These are phyloP conservation scores for Cairina moschata DNA, from an alignment of 2,113 vertebrate species.

Conservation along the genomic window DNA sequence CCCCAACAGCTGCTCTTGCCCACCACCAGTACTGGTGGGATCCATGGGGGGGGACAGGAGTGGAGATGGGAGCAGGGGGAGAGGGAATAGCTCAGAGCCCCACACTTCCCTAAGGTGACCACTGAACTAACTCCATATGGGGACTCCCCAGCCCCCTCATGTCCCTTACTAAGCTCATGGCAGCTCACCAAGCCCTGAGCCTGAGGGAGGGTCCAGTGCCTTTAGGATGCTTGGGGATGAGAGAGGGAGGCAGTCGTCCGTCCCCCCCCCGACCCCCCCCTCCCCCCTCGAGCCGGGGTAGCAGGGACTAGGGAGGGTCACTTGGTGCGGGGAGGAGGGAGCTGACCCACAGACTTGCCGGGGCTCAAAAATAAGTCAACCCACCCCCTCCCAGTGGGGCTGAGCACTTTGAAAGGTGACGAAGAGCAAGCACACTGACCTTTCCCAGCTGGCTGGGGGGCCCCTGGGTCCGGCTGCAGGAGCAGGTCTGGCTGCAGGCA, in stretches of 20 bases:
- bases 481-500: background rate
- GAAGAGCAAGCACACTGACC: background rate
- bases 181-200: background rate
- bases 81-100: background rate
- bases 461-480: background rate
- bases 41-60: too few relatives aligned
- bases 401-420: accelerated
- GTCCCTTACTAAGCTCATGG: too few relatives aligned
- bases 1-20: accelerated
- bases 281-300: too few relatives aligned
- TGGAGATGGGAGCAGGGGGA: accelerated
- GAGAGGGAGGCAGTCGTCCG: background rate
- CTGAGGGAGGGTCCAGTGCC: accelerated
- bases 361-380: background rate
- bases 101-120: too few relatives aligned
- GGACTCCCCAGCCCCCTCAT: too few relatives aligned
- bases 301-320: background rate
- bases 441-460: background rate
- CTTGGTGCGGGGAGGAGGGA: background rate
- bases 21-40: accelerated
- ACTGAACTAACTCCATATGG: too few relatives aligned
- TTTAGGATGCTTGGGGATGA: background rate
- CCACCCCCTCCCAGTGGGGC: accelerated
- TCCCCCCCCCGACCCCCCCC: too few relatives aligned
- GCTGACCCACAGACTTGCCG: background rate